Percentiles rank a stretch among this genome's conserved stretches.
phyloP scores from a whole-genome alignment of 2,797 vertebrate species.

The Molossus molossus region DNA sequence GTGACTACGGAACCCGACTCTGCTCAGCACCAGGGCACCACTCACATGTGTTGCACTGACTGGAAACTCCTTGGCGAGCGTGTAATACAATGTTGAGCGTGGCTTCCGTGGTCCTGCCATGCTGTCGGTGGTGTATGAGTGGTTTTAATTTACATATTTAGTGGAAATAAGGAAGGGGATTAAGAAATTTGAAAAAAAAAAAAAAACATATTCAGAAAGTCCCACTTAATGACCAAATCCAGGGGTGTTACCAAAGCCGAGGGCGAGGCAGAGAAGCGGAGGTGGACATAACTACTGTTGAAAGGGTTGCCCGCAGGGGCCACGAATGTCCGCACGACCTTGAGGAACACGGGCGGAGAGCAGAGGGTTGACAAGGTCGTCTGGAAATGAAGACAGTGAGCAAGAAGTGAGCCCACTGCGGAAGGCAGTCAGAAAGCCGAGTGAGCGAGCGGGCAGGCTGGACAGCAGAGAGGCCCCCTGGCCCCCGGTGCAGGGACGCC shows the following conservation, averaged over 20 bases:
- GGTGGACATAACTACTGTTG: background rate
- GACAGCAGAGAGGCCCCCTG: background rate
- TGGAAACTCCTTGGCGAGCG: background rate
- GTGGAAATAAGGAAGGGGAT: background rate
- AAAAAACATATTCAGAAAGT: background rate
- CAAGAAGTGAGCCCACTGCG: background rate
- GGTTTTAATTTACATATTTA: background rate
- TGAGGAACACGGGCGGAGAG: background rate
- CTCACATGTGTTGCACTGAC: background rate
- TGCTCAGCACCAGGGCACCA: background rate
- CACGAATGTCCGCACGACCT: background rate
- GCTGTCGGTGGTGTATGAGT: background rate
- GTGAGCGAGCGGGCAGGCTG: background rate
- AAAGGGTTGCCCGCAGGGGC: background rate
- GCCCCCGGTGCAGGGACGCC: background rate
- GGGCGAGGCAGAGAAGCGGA: fast-evolving
- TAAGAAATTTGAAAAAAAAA: background rate
- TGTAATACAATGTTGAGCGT: background rate
- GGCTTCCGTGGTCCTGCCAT: background rate
- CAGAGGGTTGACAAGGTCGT: background rate
- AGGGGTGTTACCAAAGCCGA: background rate
- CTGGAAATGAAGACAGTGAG: background rate
- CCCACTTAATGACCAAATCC: background rate
- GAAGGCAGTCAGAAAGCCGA: background rate
- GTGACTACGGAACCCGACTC: background rate